Percentiles rank a stretch among this genome's conserved stretches.
Evolutionary conservation across 1,140 invertebrate species (phyloP).

Genomic region (Holcopasites calliopsidis): DNA sequence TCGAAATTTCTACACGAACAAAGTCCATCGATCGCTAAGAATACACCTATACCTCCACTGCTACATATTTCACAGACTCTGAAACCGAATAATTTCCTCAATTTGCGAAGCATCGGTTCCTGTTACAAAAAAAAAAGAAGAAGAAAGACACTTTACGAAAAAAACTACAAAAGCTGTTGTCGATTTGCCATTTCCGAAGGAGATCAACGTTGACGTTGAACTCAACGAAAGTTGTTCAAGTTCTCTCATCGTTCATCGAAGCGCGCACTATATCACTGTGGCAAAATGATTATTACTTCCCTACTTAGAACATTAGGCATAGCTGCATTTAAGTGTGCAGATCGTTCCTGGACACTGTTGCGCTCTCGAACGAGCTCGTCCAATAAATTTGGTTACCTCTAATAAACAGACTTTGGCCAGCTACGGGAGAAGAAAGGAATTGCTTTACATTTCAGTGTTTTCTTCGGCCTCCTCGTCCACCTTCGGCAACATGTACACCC

Average conservation of each 20-base stretch:
- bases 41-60: background rate
- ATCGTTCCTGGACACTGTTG: slow-evolving; percentile 20
- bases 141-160: background rate
- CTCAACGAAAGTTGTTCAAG: background rate
- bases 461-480: slow-evolving; percentile 83
- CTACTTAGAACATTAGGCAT: slow-evolving; percentile 38
- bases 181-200: background rate
- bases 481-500: slow-evolving; percentile 84
- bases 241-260: background rate
- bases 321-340: slow-evolving; percentile 36
- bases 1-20: background rate
- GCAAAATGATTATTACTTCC: slow-evolving; percentile 13
- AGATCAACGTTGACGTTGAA: background rate
- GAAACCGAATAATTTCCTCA: background rate
- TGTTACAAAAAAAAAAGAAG: background rate
- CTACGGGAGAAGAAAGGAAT: slow-evolving; percentile 26
- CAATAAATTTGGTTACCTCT: background rate
- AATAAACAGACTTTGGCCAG: background rate
- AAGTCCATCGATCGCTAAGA: background rate
- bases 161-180: background rate
- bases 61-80: background rate
- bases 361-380: slow-evolving; percentile 6
- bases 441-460: slow-evolving; percentile 82
- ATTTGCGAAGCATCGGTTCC: background rate
- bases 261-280: background rate